Evolutionary conservation across 1,140 invertebrate species (phyloP), one percentile per base, ranked within the genome.

Genomic region (Xylocopa sonorina): DNA sequence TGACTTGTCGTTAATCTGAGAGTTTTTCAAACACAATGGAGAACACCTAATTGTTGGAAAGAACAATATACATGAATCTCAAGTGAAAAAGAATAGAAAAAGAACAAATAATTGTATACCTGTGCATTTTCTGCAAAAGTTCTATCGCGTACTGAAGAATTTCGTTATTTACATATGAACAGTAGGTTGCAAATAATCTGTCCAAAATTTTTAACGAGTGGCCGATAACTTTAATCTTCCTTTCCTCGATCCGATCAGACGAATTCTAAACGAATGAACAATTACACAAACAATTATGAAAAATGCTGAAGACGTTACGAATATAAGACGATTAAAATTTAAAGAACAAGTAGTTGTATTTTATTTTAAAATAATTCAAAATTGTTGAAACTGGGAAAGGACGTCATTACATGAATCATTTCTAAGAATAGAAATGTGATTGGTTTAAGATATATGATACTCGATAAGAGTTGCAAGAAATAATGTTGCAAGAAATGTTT

Each of bases 151-250:
- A 66, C 24, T 27, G 7, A 32, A 88, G 80, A 14, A 79, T 86
- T 16, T 90, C 78, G 3, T 82, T 64, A 3, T 72, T 60, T 50
- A 91, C 55, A 76, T 57, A 86, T 29, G 69, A 69, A 34, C n/a
- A 73, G 50, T 91, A 92, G 29, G 53, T 68, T 7, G 79, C 72
- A 51, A 71, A 89, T 32, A 92, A 80, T 84, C 85, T 90, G 51
- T 87, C 80, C 21, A 92, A 81, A 68, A 90, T 87, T 81, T 89
- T 90, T 21, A 92, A 72, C 9, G 91, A 81, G n/a, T 88, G 21
- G 55, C 79, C 81, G 7, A 82, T 53, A 55, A 86, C 90, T 53
- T 81, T 74, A 51, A 91, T 64, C 3, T 55, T 83, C 48, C 84
- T 85, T 60, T 90, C 90, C 43, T 87, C 86, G 2, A 80, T 55